Evolutionary conservation across 2,797 vertebrate genomes (phyloP).

Genomic region (Bufotes viridis): DNA sequence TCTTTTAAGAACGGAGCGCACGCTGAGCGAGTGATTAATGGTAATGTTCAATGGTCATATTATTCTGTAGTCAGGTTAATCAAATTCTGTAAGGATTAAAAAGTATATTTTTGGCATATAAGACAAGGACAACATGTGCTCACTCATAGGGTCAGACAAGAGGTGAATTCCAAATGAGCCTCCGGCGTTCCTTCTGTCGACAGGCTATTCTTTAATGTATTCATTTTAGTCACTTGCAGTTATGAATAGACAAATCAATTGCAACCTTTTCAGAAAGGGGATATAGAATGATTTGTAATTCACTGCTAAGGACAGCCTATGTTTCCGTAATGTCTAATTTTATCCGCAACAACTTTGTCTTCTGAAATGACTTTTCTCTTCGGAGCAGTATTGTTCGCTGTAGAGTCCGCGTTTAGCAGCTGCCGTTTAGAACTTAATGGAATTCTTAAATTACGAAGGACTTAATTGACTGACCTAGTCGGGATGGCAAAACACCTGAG

Average conservation of each 20-base stretch:
- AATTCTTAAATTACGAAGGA: constrained; percentile 4
- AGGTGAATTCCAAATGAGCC: constrained; percentile 43
- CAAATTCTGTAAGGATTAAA: constrained; percentile 32
- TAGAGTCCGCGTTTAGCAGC: background rate
- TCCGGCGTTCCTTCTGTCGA: constrained; percentile 11
- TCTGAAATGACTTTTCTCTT: constrained; percentile 31
- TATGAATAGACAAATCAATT: constrained; percentile 51
- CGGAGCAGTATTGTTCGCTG: constrained; percentile 1
- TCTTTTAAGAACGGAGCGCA: background rate
- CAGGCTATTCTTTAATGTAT: constrained; percentile 40
- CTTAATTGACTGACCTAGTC: background rate
- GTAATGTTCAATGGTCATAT: constrained; percentile 7
- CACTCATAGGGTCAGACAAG: constrained; percentile 39
- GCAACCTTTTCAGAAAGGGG: constrained; percentile 50
- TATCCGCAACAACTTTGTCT: constrained; percentile 38
- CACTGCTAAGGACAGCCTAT: constrained; percentile 28
- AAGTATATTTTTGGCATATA: constrained; percentile 53
- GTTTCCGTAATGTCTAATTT: constrained; percentile 49
- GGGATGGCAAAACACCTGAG: constrained; percentile 1
- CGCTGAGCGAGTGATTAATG: constrained; percentile 36
- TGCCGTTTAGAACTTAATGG: constrained; percentile 24
- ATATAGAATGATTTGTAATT: constrained; percentile 49
- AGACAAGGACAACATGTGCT: constrained; percentile 49
- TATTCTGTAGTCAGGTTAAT: constrained; percentile 36
- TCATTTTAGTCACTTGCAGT: constrained; percentile 54